A percentile compares a stretch with the other conserved stretches of the same genome.
These are phyloP conservation scores for Hypocryptadius cinnamomeus DNA, from an alignment of 2,113 vertebrate species.

Conservation along the genomic window DNA sequence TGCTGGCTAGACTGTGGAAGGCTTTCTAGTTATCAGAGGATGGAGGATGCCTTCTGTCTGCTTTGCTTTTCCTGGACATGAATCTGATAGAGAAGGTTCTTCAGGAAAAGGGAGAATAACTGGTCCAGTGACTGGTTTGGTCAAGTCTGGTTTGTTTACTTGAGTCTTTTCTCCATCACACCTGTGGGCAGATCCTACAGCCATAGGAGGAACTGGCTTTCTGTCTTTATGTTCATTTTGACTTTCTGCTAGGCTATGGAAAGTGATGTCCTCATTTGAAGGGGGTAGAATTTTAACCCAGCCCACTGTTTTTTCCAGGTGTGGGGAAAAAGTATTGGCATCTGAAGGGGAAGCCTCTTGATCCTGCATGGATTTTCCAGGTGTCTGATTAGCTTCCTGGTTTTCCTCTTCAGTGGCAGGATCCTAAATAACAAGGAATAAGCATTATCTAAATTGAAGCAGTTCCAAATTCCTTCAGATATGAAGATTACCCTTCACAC, in stretches of 20 bases:
- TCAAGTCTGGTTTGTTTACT: not conserved
- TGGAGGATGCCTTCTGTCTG: not conserved
- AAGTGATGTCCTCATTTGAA: not conserved
- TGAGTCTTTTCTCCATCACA: not conserved
- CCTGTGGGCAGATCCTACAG: not conserved
- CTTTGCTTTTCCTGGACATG: constrained; percentile 56
- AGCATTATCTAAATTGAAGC: not conserved
- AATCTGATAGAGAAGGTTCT: not conserved
- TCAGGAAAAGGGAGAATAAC: constrained; percentile 57
- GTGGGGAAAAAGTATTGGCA: not conserved
- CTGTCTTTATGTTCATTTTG: not conserved
- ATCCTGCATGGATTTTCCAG: not conserved
- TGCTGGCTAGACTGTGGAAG: not conserved
- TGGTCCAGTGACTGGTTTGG: not conserved
- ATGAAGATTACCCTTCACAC: not conserved
- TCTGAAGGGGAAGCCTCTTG: not conserved
- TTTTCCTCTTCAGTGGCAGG: not conserved
- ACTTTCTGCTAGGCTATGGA: not conserved
- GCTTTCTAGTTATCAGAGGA: not conserved
- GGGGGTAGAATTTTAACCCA: constrained; percentile 13
- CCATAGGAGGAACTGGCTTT: not conserved
- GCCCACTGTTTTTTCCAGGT: constrained; percentile 2
- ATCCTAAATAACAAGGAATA: not conserved
- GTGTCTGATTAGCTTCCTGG: not conserved
- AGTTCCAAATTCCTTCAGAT: not conserved